Evolutionary conservation across 1,140 invertebrate genomes (phyloP).

Genomic region (Camponotus vicinus): DNA sequence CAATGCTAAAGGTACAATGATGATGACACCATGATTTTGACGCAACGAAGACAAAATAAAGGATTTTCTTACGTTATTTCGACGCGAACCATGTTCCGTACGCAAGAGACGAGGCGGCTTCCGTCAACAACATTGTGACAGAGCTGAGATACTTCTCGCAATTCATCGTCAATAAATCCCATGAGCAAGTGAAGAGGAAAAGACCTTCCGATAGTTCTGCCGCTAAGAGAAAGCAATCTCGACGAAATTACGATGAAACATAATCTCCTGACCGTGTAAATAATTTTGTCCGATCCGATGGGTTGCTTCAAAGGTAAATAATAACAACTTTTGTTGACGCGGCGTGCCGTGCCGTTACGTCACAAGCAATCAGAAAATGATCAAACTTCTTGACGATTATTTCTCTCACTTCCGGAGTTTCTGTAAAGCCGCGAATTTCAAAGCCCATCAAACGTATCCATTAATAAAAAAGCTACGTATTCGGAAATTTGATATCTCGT

Average conservation of each 20-base stretch:
- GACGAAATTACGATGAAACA: not conserved
- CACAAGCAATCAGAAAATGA: conserved; percentile 20
- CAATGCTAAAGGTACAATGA: conserved; percentile 37
- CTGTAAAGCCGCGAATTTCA: not conserved
- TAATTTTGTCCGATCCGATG: not conserved
- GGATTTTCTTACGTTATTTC: conserved; percentile 88
- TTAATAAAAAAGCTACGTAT: not conserved
- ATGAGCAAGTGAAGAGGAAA: conserved; percentile 79
- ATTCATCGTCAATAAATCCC: conserved; percentile 89
- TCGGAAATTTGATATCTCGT: not conserved
- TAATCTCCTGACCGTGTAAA: not conserved
- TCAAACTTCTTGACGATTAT: not conserved
- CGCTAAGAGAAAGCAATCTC: not conserved
- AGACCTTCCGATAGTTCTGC: not conserved
- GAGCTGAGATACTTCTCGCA: conserved; percentile 88
- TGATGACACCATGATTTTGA: not conserved
- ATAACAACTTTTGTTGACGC: conserved; percentile 1
- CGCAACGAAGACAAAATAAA: not conserved
- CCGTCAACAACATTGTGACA: conserved; percentile 88
- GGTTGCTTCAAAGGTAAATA: not conserved
- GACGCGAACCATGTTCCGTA: conserved; percentile 88
- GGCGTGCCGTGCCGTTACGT: conserved; percentile 15
- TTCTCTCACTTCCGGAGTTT: not conserved
- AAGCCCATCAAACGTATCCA: not conserved
- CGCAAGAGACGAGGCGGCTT: conserved; percentile 90